Conservation (phyloP, 2,888 invertebrate genomes). For the Synergus laeviventris region DNA sequence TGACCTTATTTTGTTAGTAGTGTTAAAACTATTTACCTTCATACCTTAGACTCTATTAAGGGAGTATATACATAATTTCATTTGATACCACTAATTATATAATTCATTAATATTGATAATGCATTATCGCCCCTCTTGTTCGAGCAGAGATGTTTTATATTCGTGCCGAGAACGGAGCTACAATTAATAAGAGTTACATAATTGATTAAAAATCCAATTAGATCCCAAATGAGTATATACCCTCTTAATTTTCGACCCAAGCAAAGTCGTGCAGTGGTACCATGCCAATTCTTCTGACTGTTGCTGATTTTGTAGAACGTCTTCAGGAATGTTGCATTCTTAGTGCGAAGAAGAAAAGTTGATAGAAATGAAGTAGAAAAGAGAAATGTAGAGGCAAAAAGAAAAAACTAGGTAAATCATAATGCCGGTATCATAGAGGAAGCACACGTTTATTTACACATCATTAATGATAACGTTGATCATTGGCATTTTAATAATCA, state of each 20-base stretch:
- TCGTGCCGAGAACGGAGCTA: no score
- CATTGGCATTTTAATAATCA: slow-evolving; percentile 58
- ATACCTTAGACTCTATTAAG: background rate
- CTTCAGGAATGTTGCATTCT: background rate
- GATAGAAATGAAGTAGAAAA: slow-evolving; percentile 43
- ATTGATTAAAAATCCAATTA: no score
- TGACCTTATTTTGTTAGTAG: background rate
- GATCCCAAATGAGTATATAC: background rate
- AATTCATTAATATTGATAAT: no score
- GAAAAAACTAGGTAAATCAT: slow-evolving; percentile 67
- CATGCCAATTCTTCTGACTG: background rate
- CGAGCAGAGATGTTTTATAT: no score
- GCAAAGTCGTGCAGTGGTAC: background rate
- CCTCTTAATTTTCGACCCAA: background rate
- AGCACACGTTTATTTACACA: slow-evolving; percentile 75
- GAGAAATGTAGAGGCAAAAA: slow-evolving; percentile 48
- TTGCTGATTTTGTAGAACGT: background rate
- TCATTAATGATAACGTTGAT: slow-evolving; percentile 62
- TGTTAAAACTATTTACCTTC: background rate
- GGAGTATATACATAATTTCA: background rate
- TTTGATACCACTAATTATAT: no score
- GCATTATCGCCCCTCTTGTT: no score
- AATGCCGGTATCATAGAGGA: slow-evolving; percentile 69
- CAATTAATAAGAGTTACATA: no score
- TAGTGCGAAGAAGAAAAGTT: slow-evolving; percentile 40